Evolutionary conservation across 1,140 invertebrate species (phyloP).

Genomic region (Akabosia matsudoensis): DNA sequence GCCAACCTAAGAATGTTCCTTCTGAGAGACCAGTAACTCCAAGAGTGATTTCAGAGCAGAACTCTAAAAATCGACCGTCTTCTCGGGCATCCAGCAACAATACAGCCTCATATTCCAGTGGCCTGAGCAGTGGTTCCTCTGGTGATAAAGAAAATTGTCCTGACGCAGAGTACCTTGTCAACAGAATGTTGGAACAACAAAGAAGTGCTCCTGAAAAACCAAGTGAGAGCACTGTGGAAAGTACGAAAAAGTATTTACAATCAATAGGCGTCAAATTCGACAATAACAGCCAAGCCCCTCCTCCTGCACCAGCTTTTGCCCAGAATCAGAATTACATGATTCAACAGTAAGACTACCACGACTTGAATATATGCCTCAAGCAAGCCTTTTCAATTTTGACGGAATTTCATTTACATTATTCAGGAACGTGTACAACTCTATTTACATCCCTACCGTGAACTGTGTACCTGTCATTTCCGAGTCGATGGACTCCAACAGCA

Average conservation of each 20-base stretch:
- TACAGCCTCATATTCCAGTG: not conserved
- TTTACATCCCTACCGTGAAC: slow-evolving; percentile 32
- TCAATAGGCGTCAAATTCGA: slow-evolving; percentile 13
- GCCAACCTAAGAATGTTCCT: not conserved
- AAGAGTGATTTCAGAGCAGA: too few species aligned
- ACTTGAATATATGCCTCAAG: too few species aligned
- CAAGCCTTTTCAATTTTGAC: too few species aligned
- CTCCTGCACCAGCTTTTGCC: not conserved
- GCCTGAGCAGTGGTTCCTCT: not conserved
- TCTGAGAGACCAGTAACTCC: not conserved
- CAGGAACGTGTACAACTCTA: slow-evolving; percentile 40
- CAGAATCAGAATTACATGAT: slow-evolving; percentile 28
- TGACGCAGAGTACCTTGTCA: not conserved
- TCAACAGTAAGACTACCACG: slow-evolving; percentile 27
- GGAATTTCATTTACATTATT: not conserved
- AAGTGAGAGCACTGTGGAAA: not conserved
- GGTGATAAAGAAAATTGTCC: not conserved
- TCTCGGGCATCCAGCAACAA: not conserved
- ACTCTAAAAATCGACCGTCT: too few species aligned
- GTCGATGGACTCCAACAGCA: slow-evolving; percentile 20
- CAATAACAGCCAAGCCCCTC: not conserved
- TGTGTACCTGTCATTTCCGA: slow-evolving; percentile 18
- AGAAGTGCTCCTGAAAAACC: not conserved
- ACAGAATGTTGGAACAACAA: not conserved
- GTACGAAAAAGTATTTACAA: slow-evolving; percentile 27